A percentile compares a stretch with the other conserved stretches of the same genome.
These are phyloP conservation scores for Pavo muticus DNA, from an alignment of 2,113 vertebrate species.

Conservation along the genomic window DNA sequence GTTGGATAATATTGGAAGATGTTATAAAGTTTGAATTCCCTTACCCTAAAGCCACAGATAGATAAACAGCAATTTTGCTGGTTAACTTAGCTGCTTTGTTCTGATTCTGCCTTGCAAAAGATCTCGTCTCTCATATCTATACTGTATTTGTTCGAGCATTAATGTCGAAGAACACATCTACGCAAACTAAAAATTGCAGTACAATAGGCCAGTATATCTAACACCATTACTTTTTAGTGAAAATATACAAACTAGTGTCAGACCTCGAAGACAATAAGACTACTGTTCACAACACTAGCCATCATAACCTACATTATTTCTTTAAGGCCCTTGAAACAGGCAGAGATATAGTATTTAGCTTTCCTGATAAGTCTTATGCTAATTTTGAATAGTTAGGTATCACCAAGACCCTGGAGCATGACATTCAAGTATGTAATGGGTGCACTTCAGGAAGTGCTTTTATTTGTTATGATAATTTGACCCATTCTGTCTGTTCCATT, in stretches of 20 bases:
- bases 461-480: neutral
- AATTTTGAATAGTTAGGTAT: neutral
- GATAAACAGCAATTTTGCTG: neutral
- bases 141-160: neutral
- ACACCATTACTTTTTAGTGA: neutral
- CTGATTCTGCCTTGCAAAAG: neutral
- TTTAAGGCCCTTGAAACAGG: neutral
- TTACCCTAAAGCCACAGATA: neutral
- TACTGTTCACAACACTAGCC: neutral
- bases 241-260: neutral
- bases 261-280: neutral
- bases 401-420: neutral
- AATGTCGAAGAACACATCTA: neutral
- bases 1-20: neutral
- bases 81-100: neutral
- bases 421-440: neutral
- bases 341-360: neutral
- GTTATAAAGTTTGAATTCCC: neutral
- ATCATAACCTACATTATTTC: neutral
- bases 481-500: neutral
- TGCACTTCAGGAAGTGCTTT: neutral
- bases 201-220: neutral
- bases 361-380: neutral
- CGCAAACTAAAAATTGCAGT: neutral
- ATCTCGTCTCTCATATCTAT: neutral